Conservation (phyloP, 2,888 invertebrate species). For the Therioaphis trifolii region DNA sequence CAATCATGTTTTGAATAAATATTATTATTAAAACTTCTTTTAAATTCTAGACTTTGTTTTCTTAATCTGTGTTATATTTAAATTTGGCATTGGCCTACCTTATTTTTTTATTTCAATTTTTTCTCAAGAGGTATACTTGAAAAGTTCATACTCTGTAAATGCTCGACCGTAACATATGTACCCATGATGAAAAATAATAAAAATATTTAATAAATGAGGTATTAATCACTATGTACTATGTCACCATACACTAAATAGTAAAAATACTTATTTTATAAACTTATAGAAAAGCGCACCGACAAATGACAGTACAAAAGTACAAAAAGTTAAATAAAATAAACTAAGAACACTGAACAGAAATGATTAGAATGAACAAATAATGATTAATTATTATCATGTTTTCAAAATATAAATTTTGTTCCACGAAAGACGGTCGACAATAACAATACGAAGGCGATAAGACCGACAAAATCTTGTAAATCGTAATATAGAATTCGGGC, state of each 20-base stretch:
- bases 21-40: constrained; percentile 17
- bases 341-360: no score
- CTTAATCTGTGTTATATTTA: no score
- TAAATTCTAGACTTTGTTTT: constrained; percentile 26
- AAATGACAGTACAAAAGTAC: constrained; percentile 22
- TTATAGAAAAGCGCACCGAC: constrained; percentile 23
- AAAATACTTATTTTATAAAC: constrained; percentile 30
- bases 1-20: no score
- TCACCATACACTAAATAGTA: constrained; percentile 15
- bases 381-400: constrained; percentile 32
- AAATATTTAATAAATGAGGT: constrained; percentile 32
- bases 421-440: constrained; percentile 12
- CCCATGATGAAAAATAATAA: no score
- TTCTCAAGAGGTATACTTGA: constrained; percentile 30
- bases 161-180: constrained; percentile 31
- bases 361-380: constrained; percentile 36
- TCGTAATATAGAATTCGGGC: constrained; percentile 28
- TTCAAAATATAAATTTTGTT: constrained; percentile 24
- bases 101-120: no score
- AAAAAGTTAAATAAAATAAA: constrained; percentile 26
- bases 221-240: constrained; percentile 20
- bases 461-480: no score
- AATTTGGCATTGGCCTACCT: no score
- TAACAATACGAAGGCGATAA: constrained; percentile 30
- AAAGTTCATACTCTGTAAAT: constrained; percentile 31